These are phyloP conservation scores for Batillaria attramentaria DNA, from an alignment of 1,140 invertebrate species.

Conservation along the genomic window DNA sequence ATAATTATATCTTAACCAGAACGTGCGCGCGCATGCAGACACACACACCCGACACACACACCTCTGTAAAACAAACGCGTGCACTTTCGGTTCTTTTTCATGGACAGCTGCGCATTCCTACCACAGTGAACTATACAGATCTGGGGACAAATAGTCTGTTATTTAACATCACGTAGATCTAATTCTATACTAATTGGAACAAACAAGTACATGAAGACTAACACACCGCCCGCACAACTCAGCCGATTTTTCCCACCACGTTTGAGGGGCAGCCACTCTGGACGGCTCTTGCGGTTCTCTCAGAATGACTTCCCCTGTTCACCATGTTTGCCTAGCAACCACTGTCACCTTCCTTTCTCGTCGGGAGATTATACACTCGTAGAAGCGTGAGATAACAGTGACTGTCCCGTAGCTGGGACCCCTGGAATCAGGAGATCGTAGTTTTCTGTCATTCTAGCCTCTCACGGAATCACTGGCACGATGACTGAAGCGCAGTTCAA, in stretches of 20 bases:
- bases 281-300: neutral
- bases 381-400: neutral
- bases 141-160: too few relatives aligned
- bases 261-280: neutral
- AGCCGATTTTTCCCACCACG: neutral
- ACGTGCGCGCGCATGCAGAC: too few relatives aligned
- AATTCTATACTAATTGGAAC: too few relatives aligned
- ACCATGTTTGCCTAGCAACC: constrained; percentile 26
- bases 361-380: neutral
- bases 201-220: neutral
- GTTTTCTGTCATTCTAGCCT: neutral
- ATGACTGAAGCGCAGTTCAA: constrained; percentile 47
- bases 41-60: too few relatives aligned
- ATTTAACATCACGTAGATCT: too few relatives aligned
- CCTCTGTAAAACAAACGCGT: too few relatives aligned
- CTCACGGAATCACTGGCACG: neutral
- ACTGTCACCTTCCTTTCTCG: neutral
- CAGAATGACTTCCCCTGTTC: neutral
- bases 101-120: too few relatives aligned
- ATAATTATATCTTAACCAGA: too few relatives aligned
- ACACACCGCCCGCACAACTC: neutral
- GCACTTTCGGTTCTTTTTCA: too few relatives aligned
- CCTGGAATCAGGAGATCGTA: neutral
- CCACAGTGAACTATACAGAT: too few relatives aligned
- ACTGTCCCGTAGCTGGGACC: neutral